Base-by-base conservation (phyloP, 2,888 invertebrate genomes). In the Raillietiella orientalis region DNA sequence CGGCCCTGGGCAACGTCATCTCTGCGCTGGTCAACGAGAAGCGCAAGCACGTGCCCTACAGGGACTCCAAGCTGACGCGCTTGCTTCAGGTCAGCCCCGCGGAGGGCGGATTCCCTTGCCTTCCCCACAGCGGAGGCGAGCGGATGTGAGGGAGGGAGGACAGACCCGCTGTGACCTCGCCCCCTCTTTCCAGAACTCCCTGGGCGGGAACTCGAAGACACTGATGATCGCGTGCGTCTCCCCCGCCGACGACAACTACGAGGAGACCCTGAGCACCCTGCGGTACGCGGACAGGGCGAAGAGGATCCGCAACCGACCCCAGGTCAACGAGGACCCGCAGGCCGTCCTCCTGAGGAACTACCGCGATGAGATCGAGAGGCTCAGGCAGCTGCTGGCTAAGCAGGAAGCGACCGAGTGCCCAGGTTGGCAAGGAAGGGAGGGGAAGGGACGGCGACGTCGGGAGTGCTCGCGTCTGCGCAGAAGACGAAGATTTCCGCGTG, bases 251-350 rank as follows among this genome's bases (percentile, higher is more conserved):
- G 58, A 62, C 37, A 74, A 72, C 41, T 72, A 70, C 34, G 69
- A 71, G 32, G 75, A 77, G 46, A 70, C 72, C 0, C 44, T 77
- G 10, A 70, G 66, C 10, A 75, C 75, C 0, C 45, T 75, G 11
- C 50, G 72, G 23, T 77, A 75, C 43, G 75, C 75, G 1, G 70
- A 71, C 36, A 50, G 72, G 29, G 75, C 75, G 4, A 70, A 77
- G 44, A 72, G 71, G 41, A 77, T 77, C 32, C 62, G 66, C 39
- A 77, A 77, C 43, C 62, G 66, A 37, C 75, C 74, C 0, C 59
- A 58, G 39, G 63, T 77, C 13, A 77, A 77, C 43, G 72, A 79
- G 44, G 77, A 82, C 42, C 77, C 77, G 0, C 77, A 79, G 43
- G 79, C 82, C 40, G 69, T 79, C 1, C 56, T 75, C 39, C 46